Percentiles rank a stretch among this genome's conserved stretches.
These are phyloP conservation scores for Echinometra lucunter DNA, from an alignment of 53 echinoderm and acorn worm species.

Conservation along the genomic window DNA sequence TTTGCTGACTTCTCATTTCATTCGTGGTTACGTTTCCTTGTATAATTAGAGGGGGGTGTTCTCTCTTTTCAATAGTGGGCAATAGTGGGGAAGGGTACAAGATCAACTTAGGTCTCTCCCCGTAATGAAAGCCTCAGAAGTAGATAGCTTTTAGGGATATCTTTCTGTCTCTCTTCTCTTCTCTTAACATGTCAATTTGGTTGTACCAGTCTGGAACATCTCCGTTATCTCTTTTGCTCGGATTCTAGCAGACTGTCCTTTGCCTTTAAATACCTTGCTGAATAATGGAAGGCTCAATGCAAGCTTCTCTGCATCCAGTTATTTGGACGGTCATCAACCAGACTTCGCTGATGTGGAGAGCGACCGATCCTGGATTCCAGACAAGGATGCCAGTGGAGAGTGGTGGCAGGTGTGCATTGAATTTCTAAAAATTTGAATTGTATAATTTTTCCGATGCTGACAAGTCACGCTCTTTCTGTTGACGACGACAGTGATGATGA, in stretches of 20 bases:
- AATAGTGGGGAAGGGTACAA: too few relatives aligned
- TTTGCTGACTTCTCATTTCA: too few relatives aligned
- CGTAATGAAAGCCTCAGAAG: too few relatives aligned
- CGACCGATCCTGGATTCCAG: not conserved
- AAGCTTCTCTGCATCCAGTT: constrained; percentile 5
- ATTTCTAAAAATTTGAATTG: too few relatives aligned
- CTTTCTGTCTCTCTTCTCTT: too few relatives aligned
- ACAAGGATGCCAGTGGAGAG: not conserved
- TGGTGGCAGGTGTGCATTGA: constrained; percentile 11
- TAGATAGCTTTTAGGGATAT: too few relatives aligned
- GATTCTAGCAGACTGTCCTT: not conserved
- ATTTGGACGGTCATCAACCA: not conserved
- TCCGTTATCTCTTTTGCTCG: not conserved
- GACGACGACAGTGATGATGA: too few relatives aligned
- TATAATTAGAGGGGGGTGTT: too few relatives aligned
- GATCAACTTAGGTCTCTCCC: too few relatives aligned
- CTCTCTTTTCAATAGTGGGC: too few relatives aligned
- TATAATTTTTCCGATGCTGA: not conserved
- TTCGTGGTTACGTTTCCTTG: too few relatives aligned
- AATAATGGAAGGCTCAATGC: not conserved
- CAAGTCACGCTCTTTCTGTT: too few relatives aligned
- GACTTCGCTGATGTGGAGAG: not conserved
- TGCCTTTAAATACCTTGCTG: not conserved
- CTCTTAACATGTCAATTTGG: not conserved
- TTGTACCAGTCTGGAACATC: not conserved